Conservation (phyloP, 2,888 invertebrate species). For the Netelia inedita region DNA sequence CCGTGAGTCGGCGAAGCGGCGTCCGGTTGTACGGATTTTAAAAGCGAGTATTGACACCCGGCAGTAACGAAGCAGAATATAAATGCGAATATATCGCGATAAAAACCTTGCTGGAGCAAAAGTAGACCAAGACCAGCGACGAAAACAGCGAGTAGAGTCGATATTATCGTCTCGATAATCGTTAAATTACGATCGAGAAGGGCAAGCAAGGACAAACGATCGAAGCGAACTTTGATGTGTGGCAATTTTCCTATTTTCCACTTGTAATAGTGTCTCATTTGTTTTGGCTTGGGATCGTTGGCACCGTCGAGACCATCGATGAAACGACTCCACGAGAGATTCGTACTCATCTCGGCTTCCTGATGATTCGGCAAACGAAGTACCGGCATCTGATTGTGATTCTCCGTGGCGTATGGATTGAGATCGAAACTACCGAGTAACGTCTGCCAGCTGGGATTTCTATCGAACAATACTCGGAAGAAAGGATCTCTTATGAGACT, state of each 20-base stretch:
- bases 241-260: conserved; percentile 87
- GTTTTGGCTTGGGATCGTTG: conserved; percentile 86
- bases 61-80: conserved; percentile 99
- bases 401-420: conserved; percentile 74
- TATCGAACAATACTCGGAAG: conserved; percentile 79
- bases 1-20: conserved; percentile 99
- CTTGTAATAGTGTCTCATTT: conserved; percentile 89
- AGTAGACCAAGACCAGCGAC: conserved; percentile 95
- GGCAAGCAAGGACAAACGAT: conserved; percentile 96
- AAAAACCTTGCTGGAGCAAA: conserved; percentile 93
- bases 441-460: conserved; percentile 80
- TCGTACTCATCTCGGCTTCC: conserved; percentile 87
- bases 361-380: conserved; percentile 86
- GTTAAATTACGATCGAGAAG: conserved; percentile 97
- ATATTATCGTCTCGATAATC: conserved; percentile 92
- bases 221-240: conserved; percentile 94
- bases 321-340: conserved; percentile 87
- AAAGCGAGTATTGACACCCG: conserved; percentile 97
- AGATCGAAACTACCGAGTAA: conserved; percentile 77
- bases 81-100: conserved; percentile 96
- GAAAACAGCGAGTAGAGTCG: conserved; percentile 92
- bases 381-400: conserved; percentile 76
- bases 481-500: conserved; percentile 82
- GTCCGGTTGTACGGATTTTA: conserved; percentile 99
- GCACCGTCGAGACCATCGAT: conserved; percentile 87